A percentile compares a stretch with the other conserved stretches of the same genome.
These are phyloP conservation scores for Furcula furcula DNA, from an alignment of 2,888 invertebrate species.

Conservation along the genomic window DNA sequence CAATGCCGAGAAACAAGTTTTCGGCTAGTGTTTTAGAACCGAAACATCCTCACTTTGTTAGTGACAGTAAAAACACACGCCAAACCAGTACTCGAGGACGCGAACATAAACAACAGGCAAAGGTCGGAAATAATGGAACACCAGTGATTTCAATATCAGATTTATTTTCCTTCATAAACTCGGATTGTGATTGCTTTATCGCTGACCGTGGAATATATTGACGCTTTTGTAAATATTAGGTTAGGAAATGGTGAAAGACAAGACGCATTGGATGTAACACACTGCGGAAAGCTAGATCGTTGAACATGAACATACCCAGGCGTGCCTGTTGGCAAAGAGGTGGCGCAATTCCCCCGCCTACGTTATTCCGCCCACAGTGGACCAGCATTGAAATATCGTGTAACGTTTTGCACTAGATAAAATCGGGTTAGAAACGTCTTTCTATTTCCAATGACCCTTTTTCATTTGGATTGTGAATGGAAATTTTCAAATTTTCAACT, in stretches of 20 bases:
- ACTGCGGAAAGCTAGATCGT: constrained; percentile 11
- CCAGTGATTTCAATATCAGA: constrained; percentile 17
- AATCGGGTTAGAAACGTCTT: constrained; percentile 15
- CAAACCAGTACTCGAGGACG: constrained; percentile 20
- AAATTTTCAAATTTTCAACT: constrained; percentile 14
- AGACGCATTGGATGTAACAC: constrained; percentile 20
- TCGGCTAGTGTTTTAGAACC: constrained; percentile 6
- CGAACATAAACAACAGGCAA: constrained; percentile 23
- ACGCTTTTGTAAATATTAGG: constrained; percentile 1
- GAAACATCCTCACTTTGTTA: constrained; percentile 12
- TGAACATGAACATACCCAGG: constrained; percentile 3
- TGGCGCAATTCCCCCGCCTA: constrained; percentile 45
- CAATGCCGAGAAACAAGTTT: constrained; percentile 14
- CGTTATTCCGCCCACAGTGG: constrained; percentile 41
- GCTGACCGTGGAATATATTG: constrained; percentile 3
- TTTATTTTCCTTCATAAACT: constrained; percentile 6
- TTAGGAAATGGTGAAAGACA: neutral
- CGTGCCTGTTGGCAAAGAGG: constrained; percentile 30
- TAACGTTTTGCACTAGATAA: constrained; percentile 32
- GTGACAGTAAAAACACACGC: constrained; percentile 18
- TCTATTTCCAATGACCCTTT: constrained; percentile 27
- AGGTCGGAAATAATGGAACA: constrained; percentile 29
- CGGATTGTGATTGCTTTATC: neutral
- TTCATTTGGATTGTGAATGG: constrained; percentile 12
- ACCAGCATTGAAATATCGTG: constrained; percentile 43